phyloP scores from a whole-genome alignment of 2,113 vertebrate genomes.

The Dipodomys stephensi region DNA sequence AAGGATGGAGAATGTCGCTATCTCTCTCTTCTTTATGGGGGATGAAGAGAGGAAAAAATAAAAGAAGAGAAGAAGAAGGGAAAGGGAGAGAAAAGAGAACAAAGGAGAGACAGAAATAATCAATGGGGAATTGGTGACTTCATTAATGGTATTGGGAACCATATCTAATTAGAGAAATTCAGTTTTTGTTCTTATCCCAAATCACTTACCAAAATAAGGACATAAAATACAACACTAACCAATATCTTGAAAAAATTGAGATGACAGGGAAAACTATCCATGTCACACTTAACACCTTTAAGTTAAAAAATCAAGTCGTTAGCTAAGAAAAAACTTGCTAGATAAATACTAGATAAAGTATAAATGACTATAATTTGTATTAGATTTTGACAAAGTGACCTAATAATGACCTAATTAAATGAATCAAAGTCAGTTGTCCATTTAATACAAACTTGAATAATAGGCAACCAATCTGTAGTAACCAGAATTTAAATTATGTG shows the following conservation, averaged over 20 bases:
- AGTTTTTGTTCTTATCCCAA: not conserved
- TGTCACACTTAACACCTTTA: not conserved
- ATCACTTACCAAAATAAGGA: not conserved
- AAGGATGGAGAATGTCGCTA: not conserved
- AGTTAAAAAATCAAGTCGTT: constrained; percentile 1
- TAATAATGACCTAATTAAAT: not conserved
- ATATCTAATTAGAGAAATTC: not conserved
- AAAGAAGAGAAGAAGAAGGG: too few species aligned
- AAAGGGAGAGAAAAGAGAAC: not conserved
- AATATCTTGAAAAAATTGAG: not conserved
- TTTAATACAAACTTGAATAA: not conserved
- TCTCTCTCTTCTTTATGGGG: not conserved
- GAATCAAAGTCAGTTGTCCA: not conserved
- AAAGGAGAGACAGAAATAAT: not conserved
- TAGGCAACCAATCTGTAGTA: not conserved
- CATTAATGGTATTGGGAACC: not conserved
- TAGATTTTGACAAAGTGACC: not conserved
- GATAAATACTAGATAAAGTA: not conserved
- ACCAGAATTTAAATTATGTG: not conserved
- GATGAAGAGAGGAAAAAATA: too few species aligned
- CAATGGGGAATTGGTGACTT: not conserved
- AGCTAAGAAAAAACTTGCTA: constrained; percentile 9
- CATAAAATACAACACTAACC: not conserved
- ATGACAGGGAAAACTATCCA: not conserved
- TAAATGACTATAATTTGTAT: not conserved